Evolutionary conservation across 2,888 invertebrate genomes (phyloP).

Genomic region (Imbricaverruca yamaguchii): DNA sequence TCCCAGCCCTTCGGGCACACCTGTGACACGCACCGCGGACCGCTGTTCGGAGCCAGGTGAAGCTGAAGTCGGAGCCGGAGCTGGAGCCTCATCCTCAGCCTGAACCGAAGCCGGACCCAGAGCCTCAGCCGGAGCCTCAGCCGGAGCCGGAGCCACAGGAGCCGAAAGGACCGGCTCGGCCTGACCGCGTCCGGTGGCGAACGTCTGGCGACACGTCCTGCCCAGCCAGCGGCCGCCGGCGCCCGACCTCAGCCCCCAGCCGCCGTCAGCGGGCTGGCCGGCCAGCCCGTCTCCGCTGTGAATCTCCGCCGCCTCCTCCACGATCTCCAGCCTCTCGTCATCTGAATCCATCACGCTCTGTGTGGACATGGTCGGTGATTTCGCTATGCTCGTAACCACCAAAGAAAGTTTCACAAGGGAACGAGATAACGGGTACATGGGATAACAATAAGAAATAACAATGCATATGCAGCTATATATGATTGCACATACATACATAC

Average conservation of each 20-base stretch:
- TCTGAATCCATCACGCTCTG: neutral
- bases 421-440: neutral
- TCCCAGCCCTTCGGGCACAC: neutral
- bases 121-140: no score
- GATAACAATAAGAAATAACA: no score
- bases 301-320: neutral
- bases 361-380: neutral
- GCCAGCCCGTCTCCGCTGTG: no score
- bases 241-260: neutral
- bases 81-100: no score
- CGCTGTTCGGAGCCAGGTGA: neutral
- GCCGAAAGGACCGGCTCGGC: no score
- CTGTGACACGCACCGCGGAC: neutral
- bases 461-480: no score
- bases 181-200: no score
- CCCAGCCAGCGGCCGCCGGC: neutral
- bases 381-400: no score
- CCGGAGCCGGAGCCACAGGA: neutral
- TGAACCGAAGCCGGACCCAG: no score
- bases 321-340: neutral
- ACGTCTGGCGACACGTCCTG: neutral
- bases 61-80: neutral
- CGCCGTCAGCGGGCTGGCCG: neutral
- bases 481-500: no score
- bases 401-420: no score